Conservation (phyloP, 1,140 invertebrate species). For the Spodoptera litura region DNA sequence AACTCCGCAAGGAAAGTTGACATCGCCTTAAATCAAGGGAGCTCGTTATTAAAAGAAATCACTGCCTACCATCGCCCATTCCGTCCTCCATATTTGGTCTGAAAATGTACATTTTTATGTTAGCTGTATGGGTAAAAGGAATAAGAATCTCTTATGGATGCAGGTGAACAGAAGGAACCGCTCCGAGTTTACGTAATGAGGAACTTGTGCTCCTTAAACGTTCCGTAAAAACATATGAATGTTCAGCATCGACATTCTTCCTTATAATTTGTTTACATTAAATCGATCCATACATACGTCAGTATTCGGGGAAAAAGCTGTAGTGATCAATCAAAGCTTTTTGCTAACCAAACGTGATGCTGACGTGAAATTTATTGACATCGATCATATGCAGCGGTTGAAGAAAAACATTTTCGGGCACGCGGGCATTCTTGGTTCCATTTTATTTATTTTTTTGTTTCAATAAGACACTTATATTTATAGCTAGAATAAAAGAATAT, state of each 20-base stretch:
- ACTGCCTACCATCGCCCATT: constrained; percentile 69
- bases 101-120: constrained; percentile 70
- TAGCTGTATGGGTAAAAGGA: constrained; percentile 59
- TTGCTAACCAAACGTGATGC: constrained; percentile 16
- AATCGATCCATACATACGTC: constrained; percentile 27
- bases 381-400: constrained; percentile 1
- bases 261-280: constrained; percentile 44
- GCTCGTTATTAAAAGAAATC: constrained; percentile 79
- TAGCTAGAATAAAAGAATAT: not conserved
- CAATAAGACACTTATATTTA: not conserved
- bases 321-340: constrained; percentile 36
- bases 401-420: constrained; percentile 13
- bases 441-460: constrained; percentile 6
- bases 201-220: constrained; percentile 44
- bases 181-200: constrained; percentile 49
- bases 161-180: constrained; percentile 58
- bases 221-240: constrained; percentile 36
- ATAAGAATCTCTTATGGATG: constrained; percentile 61
- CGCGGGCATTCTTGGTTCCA: not conserved
- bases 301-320: constrained; percentile 3
- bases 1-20: constrained; percentile 79
- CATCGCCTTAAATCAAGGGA: constrained; percentile 69
- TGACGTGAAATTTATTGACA: constrained; percentile 33
- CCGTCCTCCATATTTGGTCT: constrained; percentile 71
- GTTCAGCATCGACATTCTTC: constrained; percentile 29